Base-by-base conservation (phyloP, 1,140 invertebrate species). In the Asbolus verrucosus region DNA sequence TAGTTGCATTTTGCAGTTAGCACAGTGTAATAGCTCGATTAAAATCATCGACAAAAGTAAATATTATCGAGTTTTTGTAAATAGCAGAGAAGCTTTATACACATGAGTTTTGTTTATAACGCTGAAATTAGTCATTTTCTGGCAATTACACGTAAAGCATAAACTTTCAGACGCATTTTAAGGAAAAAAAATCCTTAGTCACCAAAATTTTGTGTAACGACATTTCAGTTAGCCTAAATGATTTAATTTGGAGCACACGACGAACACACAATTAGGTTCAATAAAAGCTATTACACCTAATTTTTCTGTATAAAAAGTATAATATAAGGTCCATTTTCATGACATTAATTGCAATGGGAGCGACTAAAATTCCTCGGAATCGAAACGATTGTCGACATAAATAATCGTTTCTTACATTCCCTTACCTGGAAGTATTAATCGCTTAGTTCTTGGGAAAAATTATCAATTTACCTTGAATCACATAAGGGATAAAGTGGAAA, bases 391-490 rank as follows among this genome's bases (percentile, higher is more conserved):
- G 43, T 54, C 46, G 46, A 54, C 46, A 54, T 46, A 46, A 46
- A 54, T 54, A 27, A 27, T 21, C 46, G 46, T 21, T 54, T 54
- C 46, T 54, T 54, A 54, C 46, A 54, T 6, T 54, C 8, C 14
- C 3, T 21, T 54, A 54, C 46, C 46, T 54, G 46, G 46, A 54
- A 54, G 11, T 54, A 30, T 24, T 54, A 54, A 54, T 54, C 46
- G 46, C 5, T 27, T 13, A 54, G 21, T 54, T 54, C 46, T 54
- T 1, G 46, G 46, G 46, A 54, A 54, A 54, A 54, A 27, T 54
- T 27, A 54, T 27, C 46, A 54, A 54, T 54, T 54, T 54, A 54
- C 19, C 46, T 27, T 54, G 46, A 54, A 54, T 54, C 46, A 19
- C 21, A 4, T 13, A 30, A 54, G 21, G 46, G 46, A 54, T 54